Base-by-base conservation (phyloP, 2,888 invertebrate genomes). In the Meghimatium bilineatum region DNA sequence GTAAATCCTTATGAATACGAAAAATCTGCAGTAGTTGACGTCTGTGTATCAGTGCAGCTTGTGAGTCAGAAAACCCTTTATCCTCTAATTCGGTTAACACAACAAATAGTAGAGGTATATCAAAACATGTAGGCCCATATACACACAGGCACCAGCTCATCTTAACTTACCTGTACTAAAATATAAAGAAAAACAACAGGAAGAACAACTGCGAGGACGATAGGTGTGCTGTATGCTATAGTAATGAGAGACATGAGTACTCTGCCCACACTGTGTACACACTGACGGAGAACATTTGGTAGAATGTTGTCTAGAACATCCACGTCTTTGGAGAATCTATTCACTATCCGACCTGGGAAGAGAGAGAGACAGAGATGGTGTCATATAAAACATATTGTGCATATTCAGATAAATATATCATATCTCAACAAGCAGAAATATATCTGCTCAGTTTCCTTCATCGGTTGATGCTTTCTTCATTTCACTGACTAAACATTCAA, bases 341-440 rank as follows among this genome's bases (percentile, higher is more conserved):
- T 83, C 66, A 83, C 71, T 52, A 83, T 83, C 23, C 83, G 83
- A 38, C 83, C 83, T 83, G 66, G 32, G 32, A 52, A 32, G n/a
- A n/a, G n/a, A n/a, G n/a, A n/a, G n/a, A n/a, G n/a, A n/a, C n/a
- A 56, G 6, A 34, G 17, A 36, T 69, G 69, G 36, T 69, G 12
- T 34, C 17, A 32, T 23, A 34, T 69, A 34, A 69, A 26, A 34
- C 20, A 10, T 69, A 32, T 6, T 36, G 10, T 14, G 36, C 14
- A 69, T 36, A 44, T 44, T 44, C 12, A 44, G 44, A 44, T 44
- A 44, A 44, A 12, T 8, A 44, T 44, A n/a, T n/a, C n/a, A n/a
- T n/a, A n/a, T n/a, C n/a, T n/a, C n/a, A n/a, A n/a, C n/a, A n/a
- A n/a, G n/a, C n/a, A n/a, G n/a, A n/a, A n/a, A n/a, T n/a, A n/a